A percentile compares a stretch with the other conserved stretches of the same genome.
Evolutionary conservation across 2,888 invertebrate genomes (phyloP).

Genomic region (Amphipoea lucens): DNA sequence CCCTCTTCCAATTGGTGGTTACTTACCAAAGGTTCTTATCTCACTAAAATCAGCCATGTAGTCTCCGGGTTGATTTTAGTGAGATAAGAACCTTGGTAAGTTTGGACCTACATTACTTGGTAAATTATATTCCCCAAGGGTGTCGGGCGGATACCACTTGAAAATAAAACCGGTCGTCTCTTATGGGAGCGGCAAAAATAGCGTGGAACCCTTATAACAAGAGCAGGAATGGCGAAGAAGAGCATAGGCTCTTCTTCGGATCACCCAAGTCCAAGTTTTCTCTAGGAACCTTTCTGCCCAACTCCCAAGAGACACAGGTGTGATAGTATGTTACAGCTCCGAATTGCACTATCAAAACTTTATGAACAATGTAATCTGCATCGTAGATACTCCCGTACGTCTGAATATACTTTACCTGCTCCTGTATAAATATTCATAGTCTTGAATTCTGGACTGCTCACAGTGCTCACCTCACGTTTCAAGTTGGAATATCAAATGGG

Average conservation of each 20-base stretch:
- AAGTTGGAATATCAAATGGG: constrained; percentile 63
- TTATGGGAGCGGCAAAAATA: neutral
- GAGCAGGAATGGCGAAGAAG: neutral
- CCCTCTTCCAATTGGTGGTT: neutral
- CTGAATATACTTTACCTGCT: constrained; percentile 52
- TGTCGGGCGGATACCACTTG: neutral
- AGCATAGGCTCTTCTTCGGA: neutral
- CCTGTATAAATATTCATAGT: constrained; percentile 64
- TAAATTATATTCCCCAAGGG: neutral
- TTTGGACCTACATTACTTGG: neutral
- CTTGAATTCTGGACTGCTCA: constrained; percentile 64
- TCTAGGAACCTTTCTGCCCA: neutral
- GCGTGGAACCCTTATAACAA: neutral
- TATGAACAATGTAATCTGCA: constrained; percentile 61
- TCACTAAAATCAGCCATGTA: neutral
- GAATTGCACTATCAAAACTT: constrained; percentile 59
- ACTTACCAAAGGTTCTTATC: neutral
- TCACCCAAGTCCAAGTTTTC: neutral
- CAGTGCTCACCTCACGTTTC: constrained; percentile 61
- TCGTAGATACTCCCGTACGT: constrained; percentile 36
- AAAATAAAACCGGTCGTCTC: neutral
- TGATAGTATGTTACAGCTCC: constrained; percentile 27
- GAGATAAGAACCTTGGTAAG: neutral
- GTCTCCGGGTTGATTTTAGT: neutral
- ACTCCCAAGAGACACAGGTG: constrained; percentile 14